Evolutionary conservation across 2,113 vertebrate genomes (phyloP).

Genomic region (Peucedramus taeniatus): DNA sequence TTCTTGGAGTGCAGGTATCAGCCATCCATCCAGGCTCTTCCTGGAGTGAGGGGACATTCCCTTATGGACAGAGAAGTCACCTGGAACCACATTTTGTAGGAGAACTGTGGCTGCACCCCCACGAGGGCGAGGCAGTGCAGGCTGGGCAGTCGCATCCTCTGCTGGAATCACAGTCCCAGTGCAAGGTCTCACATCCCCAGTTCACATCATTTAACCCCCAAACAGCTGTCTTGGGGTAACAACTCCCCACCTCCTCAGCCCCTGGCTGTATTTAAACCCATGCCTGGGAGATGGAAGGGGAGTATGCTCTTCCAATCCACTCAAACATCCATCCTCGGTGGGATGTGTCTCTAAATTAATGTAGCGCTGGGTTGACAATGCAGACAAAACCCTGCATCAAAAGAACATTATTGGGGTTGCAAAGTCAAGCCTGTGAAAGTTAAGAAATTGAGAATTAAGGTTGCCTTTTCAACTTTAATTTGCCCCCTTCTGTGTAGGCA

Average conservation of each 20-base stretch:
- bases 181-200: not conserved
- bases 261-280: not conserved
- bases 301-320: not conserved
- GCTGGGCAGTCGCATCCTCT: not conserved
- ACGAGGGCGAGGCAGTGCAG: accelerated
- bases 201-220: not conserved
- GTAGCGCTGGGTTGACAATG: not conserved
- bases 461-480: conserved; percentile 60
- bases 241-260: not conserved
- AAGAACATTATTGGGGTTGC: conserved; percentile 23
- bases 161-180: accelerated
- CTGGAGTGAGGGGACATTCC: not conserved
- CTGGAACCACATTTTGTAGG: not conserved
- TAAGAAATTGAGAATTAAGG: conserved; percentile 38
- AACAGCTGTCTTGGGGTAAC: not conserved
- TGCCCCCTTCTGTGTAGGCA: conserved; percentile 33
- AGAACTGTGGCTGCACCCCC: not conserved
- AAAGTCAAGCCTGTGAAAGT: conserved; percentile 42
- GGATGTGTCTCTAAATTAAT: conserved; percentile 9
- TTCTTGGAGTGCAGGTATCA: not conserved
- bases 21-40: not conserved
- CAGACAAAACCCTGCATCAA: not conserved
- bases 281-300: not conserved
- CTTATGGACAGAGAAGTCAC: not conserved
- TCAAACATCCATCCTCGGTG: not conserved